Percentiles rank a stretch among this genome's conserved stretches.
Evolutionary conservation across 1,140 invertebrate species (phyloP).

Genomic region (Muscidifurax raptorellus): DNA sequence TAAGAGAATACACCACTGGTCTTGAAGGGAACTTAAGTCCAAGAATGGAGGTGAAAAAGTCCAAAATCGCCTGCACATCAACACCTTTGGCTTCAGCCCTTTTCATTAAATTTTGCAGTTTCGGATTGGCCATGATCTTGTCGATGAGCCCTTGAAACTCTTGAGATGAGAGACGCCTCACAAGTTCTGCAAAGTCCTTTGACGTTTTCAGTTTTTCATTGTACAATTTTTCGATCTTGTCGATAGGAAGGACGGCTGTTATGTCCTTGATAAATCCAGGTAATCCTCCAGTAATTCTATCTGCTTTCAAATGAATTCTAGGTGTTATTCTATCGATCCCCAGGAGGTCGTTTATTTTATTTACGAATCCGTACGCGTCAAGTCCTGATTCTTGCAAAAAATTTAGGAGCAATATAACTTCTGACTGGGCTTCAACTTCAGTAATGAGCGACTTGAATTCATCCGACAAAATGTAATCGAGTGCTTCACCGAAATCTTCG

Average conservation of each 20-base stretch:
- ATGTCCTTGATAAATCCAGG: conserved; percentile 51
- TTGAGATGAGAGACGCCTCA: conserved; percentile 48
- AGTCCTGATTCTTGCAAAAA: conserved; percentile 55
- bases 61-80: conserved; percentile 21
- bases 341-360: conserved; percentile 56
- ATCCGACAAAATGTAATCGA: conserved; percentile 53
- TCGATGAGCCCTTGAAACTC: conserved; percentile 54
- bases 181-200: conserved; percentile 10
- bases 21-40: conserved; percentile 48
- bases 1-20: neutral
- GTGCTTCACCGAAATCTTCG: conserved; percentile 51
- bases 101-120: conserved; percentile 1
- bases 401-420: conserved; percentile 52
- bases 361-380: conserved; percentile 51
- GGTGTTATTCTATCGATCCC: conserved; percentile 35
- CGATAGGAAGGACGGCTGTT: conserved; percentile 31
- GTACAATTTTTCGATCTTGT: neutral
- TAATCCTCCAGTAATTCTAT: conserved; percentile 53
- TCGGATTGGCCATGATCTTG: neutral
- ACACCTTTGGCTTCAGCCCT: conserved; percentile 41
- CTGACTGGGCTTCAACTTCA: conserved; percentile 52
- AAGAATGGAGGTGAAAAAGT: conserved; percentile 42
- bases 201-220: conserved; percentile 55
- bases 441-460: conserved; percentile 55
- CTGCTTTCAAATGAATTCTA: neutral